These are phyloP conservation scores for Boloria euphrosyne DNA, from an alignment of 2,888 invertebrate species.

Conservation along the genomic window DNA sequence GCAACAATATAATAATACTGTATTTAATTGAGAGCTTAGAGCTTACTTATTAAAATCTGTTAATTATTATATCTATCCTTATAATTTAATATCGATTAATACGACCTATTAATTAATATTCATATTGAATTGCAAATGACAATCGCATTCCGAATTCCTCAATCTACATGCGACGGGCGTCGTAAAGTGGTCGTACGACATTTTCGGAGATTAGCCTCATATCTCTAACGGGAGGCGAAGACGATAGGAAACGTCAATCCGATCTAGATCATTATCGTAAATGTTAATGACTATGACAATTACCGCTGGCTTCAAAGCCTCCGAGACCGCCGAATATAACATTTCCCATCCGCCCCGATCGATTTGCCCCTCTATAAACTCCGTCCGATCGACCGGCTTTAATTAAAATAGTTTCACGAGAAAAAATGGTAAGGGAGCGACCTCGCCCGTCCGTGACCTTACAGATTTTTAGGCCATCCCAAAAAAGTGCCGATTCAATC, in stretches of 20 bases:
- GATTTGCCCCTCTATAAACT: slow-evolving; percentile 72
- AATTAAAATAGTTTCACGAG: slow-evolving; percentile 75
- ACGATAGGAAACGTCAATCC: slow-evolving; percentile 69
- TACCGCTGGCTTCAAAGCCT: slow-evolving; percentile 64
- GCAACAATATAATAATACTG: no score
- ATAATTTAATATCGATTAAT: slow-evolving; percentile 6
- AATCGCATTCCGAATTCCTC: slow-evolving; percentile 41
- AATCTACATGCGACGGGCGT: slow-evolving; percentile 34
- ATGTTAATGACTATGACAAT: slow-evolving; percentile 78
- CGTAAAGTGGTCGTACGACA: slow-evolving; percentile 33
- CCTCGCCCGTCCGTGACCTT: slow-evolving; percentile 54
- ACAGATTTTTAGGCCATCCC: slow-evolving; percentile 39
- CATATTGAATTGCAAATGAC: slow-evolving; percentile 18
- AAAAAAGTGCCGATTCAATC: slow-evolving; percentile 44
- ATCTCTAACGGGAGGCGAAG: slow-evolving; percentile 60
- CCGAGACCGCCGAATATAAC: slow-evolving; percentile 66
- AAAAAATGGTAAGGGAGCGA: slow-evolving; percentile 62
- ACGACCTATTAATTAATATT: slow-evolving; percentile 14
- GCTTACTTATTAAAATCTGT: no score
- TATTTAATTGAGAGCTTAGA: no score
- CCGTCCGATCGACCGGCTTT: slow-evolving; percentile 67
- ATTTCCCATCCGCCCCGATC: slow-evolving; percentile 68
- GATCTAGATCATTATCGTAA: slow-evolving; percentile 73
- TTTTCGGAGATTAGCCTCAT: slow-evolving; percentile 54
- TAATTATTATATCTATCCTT: not conserved